Conservation (phyloP, 2,113 vertebrate genomes). For the Phrynosoma blainvillii region DNA sequence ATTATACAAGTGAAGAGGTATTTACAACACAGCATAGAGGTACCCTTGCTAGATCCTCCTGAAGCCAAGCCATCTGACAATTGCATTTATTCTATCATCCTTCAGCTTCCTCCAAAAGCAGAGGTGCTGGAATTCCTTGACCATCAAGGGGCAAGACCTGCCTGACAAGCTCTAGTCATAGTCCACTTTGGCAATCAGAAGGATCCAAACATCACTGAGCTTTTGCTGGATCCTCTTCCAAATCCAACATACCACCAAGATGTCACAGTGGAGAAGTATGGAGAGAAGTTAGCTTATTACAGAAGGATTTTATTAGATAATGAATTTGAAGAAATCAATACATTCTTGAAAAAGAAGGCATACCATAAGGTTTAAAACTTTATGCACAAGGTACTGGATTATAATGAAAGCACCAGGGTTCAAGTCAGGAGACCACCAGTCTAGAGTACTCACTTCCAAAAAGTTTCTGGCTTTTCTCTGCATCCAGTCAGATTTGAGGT, state of each 20-base stretch:
- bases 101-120: slow-evolving; percentile 20
- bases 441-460: slow-evolving; percentile 39
- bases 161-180: background rate
- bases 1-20: background rate
- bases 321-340: background rate
- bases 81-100: slow-evolving; percentile 4
- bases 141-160: background rate
- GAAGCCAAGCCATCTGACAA: slow-evolving; percentile 6
- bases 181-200: slow-evolving; percentile 20
- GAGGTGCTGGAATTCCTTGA: slow-evolving; percentile 7
- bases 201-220: slow-evolving; percentile 6
- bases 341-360: slow-evolving; percentile 21
- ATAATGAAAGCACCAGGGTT: slow-evolving; percentile 17
- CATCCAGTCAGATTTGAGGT: slow-evolving; percentile 16
- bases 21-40: background rate
- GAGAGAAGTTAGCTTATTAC: background rate
- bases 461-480: background rate
- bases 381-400: slow-evolving; percentile 39
- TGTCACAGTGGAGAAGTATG: slow-evolving; percentile 14
- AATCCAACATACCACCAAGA: background rate
- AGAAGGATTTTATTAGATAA: background rate
- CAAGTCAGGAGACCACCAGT: slow-evolving; percentile 41
- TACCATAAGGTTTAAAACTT: slow-evolving; percentile 41
- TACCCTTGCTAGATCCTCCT: background rate
- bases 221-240: slow-evolving; percentile 9